A percentile compares a stretch with the other conserved stretches of the same genome.
Evolutionary conservation across 2,888 invertebrate genomes (phyloP).

Genomic region (Caenorhabditis panamensis): DNA sequence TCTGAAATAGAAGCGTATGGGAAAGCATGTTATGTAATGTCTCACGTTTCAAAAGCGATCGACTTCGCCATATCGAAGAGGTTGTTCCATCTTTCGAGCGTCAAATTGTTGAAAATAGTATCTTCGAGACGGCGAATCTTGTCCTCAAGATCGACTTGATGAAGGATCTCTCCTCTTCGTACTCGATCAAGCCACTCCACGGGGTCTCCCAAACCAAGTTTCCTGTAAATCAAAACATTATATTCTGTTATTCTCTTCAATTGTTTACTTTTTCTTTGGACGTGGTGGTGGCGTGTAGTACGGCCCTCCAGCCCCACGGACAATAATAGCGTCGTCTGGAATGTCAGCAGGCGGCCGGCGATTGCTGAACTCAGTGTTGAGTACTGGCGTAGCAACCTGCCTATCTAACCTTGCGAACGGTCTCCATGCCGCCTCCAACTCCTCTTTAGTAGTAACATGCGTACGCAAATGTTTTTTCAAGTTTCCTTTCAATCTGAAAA

Average conservation of each 20-base stretch:
- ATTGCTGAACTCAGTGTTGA: conserved; percentile 70
- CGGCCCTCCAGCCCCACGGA: conserved; percentile 75
- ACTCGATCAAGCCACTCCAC: conserved; percentile 76
- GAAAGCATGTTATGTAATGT: no score
- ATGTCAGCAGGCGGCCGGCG: conserved; percentile 80
- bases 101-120: conserved; percentile 67
- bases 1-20: conserved; percentile 26
- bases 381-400: not conserved
- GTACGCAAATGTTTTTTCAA: conserved; percentile 81
- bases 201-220: conserved; percentile 77
- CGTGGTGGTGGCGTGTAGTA: conserved; percentile 70
- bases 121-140: conserved; percentile 72
- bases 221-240: conserved; percentile 52
- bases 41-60: conserved; percentile 75
- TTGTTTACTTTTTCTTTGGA: conserved; percentile 66
- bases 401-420: conserved; percentile 79
- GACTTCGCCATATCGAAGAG: conserved; percentile 74
- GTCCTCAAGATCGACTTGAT: conserved; percentile 71
- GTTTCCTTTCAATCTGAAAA: conserved; percentile 76
- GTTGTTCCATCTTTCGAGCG: conserved; percentile 64
- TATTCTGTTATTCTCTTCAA: not conserved
- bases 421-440: conserved; percentile 81
- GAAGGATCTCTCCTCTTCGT: conserved; percentile 77
- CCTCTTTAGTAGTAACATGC: conserved; percentile 80
- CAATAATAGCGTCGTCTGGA: conserved; percentile 80